Evolutionary conservation across 2,888 invertebrate genomes (phyloP).

Genomic region (Athripsodes cinereus): DNA sequence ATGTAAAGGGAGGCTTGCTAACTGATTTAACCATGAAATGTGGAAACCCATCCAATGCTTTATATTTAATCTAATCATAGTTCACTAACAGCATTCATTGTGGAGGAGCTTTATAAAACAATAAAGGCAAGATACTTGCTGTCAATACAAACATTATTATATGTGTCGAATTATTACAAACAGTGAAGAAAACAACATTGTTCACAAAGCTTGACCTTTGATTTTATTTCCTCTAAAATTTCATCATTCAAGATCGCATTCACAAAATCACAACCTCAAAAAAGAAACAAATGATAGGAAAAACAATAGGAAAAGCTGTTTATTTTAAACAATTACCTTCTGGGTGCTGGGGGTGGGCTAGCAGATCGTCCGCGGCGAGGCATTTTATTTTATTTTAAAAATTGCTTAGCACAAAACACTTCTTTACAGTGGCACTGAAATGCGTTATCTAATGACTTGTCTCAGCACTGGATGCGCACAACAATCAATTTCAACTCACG

Average conservation of each 20-base stretch:
- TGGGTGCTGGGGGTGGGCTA: conserved; percentile 59
- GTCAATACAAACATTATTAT: no score
- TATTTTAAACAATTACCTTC: conserved; percentile 48
- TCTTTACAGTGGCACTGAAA: conserved; percentile 8
- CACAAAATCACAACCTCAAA: background rate
- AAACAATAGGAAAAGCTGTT: no score
- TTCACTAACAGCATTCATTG: background rate
- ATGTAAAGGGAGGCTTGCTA: no score
- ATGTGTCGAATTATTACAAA: no score
- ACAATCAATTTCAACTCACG: conserved; percentile 7
- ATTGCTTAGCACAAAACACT: background rate
- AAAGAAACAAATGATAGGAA: background rate
- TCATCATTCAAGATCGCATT: background rate
- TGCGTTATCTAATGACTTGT: conserved; percentile 20
- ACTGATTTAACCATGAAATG: background rate
- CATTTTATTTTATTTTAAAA: conserved; percentile 44
- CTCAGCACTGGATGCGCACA: conserved; percentile 11
- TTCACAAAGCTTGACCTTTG: no score
- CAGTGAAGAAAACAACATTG: no score
- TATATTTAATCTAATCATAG: background rate
- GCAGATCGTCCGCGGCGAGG: conserved; percentile 70
- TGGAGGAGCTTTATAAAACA: no score
- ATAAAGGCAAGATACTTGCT: no score
- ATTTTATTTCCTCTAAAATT: no score
- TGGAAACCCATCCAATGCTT: background rate